phyloP scores from a whole-genome alignment of 2,888 invertebrate genomes.

The Polyploca ridens region DNA sequence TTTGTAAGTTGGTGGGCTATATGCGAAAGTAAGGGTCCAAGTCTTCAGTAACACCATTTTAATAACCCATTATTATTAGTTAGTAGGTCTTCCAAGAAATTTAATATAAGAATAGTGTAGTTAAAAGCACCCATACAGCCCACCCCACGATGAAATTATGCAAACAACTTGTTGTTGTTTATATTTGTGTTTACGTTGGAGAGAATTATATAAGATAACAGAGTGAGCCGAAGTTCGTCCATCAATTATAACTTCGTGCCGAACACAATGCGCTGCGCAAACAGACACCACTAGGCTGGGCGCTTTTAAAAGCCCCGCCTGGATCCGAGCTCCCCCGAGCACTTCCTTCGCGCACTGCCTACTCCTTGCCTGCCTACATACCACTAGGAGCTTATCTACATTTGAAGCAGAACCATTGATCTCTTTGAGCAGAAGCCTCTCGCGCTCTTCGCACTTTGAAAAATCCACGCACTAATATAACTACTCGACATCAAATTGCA shows the following conservation, averaged over 20 bases:
- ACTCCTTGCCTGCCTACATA: not conserved
- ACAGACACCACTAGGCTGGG: not conserved
- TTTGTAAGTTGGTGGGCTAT: too few species aligned
- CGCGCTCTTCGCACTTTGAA: too few species aligned
- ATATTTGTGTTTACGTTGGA: conserved; percentile 16
- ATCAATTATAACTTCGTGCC: conserved; percentile 24
- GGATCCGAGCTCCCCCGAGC: not conserved
- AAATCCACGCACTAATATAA: too few species aligned
- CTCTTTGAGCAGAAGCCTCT: too few species aligned
- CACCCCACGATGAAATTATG: conserved; percentile 19
- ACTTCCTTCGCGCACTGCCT: not conserved
- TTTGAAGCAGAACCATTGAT: too few species aligned
- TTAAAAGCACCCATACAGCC: not conserved
- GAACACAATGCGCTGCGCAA: conserved; percentile 15
- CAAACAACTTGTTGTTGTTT: conserved; percentile 23
- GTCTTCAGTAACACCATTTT: too few species aligned
- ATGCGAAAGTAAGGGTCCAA: too few species aligned
- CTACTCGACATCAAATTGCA: too few species aligned
- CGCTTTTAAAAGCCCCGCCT: not conserved
- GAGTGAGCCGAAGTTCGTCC: conserved; percentile 17
- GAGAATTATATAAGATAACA: conserved; percentile 19
- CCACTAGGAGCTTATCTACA: too few species aligned
- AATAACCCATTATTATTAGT: too few species aligned
- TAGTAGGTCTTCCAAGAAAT: not conserved
- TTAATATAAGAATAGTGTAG: not conserved